Conservation (phyloP, 2,797 vertebrate species). For the Falco biarmicus region DNA sequence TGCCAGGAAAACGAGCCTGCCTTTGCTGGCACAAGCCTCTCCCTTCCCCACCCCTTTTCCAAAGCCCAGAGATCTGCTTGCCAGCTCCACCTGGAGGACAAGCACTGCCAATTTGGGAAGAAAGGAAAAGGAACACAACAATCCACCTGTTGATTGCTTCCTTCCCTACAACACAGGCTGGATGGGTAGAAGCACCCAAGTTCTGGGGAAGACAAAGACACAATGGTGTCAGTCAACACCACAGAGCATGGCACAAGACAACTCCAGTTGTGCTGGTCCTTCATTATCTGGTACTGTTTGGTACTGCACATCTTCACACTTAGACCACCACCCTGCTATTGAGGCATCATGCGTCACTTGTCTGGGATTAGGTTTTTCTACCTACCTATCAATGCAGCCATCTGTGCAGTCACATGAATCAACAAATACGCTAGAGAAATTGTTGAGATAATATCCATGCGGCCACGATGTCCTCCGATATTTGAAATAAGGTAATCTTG, state of each 20-base stretch:
- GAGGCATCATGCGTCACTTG: accelerated
- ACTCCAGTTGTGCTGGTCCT: not conserved
- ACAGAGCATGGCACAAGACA: not conserved
- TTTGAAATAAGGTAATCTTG: conserved; percentile 83
- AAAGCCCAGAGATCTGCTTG: not conserved
- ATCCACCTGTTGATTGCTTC: accelerated
- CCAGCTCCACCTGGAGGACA: not conserved
- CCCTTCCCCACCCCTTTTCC: not conserved
- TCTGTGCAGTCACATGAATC: conserved; percentile 89
- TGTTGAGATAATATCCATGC: conserved; percentile 86
- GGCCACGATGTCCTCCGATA: conserved; percentile 92
- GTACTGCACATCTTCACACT: accelerated
- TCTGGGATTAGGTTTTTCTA: not conserved
- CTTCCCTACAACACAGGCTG: not conserved
- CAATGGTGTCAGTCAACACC: not conserved
- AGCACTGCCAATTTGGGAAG: not conserved
- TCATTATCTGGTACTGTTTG: not conserved
- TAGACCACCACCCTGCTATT: not conserved
- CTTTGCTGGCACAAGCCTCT: not conserved
- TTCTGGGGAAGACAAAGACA: not conserved
- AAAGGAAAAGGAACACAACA: not conserved
- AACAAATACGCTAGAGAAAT: conserved; percentile 76
- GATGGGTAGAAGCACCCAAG: not conserved
- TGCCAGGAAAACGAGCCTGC: not conserved
- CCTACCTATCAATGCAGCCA: conserved; percentile 84